These are phyloP conservation scores for Papilio polytes DNA, from an alignment of 1,140 invertebrate species.

Conservation along the genomic window DNA sequence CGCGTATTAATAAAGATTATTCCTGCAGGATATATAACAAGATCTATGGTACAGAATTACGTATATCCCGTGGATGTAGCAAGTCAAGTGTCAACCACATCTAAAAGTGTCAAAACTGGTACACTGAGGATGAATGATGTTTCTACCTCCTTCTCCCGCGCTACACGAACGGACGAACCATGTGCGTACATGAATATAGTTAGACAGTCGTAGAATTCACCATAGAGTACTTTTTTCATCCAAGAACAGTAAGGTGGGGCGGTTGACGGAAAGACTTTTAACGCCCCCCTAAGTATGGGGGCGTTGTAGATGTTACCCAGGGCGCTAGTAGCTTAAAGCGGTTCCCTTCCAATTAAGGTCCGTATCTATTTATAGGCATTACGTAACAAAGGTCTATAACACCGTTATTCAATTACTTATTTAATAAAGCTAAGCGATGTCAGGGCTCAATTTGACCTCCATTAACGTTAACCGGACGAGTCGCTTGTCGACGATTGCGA, in stretches of 20 bases:
- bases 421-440: constrained; percentile 35
- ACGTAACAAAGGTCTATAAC: constrained; percentile 19
- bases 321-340: no score
- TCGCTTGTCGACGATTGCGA: neutral
- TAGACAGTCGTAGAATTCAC: neutral
- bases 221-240: no score
- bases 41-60: neutral
- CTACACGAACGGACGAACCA: neutral
- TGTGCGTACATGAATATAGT: neutral
- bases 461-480: constrained; percentile 33
- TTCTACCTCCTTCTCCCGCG: neutral
- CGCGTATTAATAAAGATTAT: neutral
- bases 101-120: neutral
- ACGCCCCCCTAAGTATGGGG: no score
- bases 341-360: neutral
- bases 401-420: constrained; percentile 29
- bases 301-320: no score
- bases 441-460: constrained; percentile 37
- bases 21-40: constrained; percentile 10
- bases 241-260: no score
- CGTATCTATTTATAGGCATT: constrained; percentile 18
- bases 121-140: constrained; percentile 15
- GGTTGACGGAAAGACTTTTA: no score
- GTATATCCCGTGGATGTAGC: neutral
- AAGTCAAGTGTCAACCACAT: constrained; percentile 1